These are phyloP conservation scores for Antennarius maculatus DNA, from an alignment of 2,797 vertebrate genomes.

Conservation along the genomic window DNA sequence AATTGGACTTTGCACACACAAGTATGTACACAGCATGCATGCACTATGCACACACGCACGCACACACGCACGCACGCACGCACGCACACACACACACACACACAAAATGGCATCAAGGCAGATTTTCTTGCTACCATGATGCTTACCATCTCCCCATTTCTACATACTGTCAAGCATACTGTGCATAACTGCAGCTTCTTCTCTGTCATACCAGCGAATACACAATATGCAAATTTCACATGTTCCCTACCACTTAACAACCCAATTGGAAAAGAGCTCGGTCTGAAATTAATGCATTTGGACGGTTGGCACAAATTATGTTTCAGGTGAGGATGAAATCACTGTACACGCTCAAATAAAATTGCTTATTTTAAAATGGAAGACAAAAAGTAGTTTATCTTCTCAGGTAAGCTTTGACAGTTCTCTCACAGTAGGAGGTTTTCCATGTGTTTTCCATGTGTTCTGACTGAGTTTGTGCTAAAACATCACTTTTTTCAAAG, in stretches of 20 bases:
- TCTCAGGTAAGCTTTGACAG: conserved; percentile 61
- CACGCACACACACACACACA: conserved; percentile 15
- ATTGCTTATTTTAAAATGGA: conserved; percentile 68
- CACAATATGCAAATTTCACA: conserved; percentile 16
- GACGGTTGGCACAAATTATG: conserved; percentile 64
- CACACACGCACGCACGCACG: too few relatives aligned
- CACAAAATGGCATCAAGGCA: conserved; percentile 42
- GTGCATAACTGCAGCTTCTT: conserved; percentile 23
- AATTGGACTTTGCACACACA: conserved; percentile 26
- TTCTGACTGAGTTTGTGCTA: conserved; percentile 11
- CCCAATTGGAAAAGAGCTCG: conserved; percentile 45
- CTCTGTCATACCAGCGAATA: conserved; percentile 3
- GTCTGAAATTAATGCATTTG: conserved; percentile 66
- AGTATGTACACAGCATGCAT: background rate
- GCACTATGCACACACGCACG: too few relatives aligned
- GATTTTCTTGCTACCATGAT: conserved; percentile 24
- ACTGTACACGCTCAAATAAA: conserved; percentile 69
- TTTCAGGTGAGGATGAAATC: conserved; percentile 61
- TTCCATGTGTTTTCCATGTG: conserved; percentile 26
- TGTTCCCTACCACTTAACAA: conserved; percentile 21
- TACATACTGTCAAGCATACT: conserved; percentile 42
- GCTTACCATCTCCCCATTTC: conserved; percentile 23
- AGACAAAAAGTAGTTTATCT: conserved; percentile 67
- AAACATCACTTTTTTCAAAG: conserved; percentile 40
- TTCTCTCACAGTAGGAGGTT: conserved; percentile 51